Evolutionary conservation across 2,888 invertebrate genomes (phyloP).

Genomic region (Pediacus dermestoides): DNA sequence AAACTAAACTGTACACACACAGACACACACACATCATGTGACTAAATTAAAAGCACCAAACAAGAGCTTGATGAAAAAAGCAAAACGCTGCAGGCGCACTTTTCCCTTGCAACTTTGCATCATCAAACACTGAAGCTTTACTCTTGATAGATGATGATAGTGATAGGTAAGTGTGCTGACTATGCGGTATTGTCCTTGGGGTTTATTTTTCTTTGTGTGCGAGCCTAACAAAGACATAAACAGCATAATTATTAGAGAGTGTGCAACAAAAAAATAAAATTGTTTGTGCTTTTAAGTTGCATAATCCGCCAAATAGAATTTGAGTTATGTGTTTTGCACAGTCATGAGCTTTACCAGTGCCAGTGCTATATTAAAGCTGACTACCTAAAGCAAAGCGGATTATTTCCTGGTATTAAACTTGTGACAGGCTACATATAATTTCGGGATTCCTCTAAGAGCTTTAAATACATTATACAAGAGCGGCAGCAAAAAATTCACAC

Average conservation of each 20-base stretch:
- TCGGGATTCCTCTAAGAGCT: slow-evolving; percentile 17
- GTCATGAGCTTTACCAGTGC: slow-evolving; percentile 32
- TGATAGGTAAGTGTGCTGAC: too few species aligned
- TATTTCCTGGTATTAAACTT: slow-evolving; percentile 33
- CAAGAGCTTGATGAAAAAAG: slow-evolving; percentile 11
- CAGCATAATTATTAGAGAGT: too few species aligned
- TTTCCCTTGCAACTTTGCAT: too few species aligned
- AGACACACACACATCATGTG: too few species aligned
- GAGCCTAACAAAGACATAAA: too few species aligned
- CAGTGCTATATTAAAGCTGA: too few species aligned
- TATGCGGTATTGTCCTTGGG: slow-evolving; percentile 2
- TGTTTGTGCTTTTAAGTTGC: slow-evolving; percentile 32
- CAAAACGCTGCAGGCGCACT: slow-evolving; percentile 15
- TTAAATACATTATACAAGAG: too few species aligned
- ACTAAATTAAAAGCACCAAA: slow-evolving; percentile 6
- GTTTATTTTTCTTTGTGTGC: slow-evolving; percentile 9
- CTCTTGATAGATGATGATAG: too few species aligned
- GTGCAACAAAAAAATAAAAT: slow-evolving; percentile 35
- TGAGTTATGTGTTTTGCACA: slow-evolving; percentile 34
- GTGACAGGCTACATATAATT: slow-evolving; percentile 31
- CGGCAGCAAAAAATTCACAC: too few species aligned
- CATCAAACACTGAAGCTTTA: too few species aligned
- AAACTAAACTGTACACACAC: slow-evolving; percentile 8
- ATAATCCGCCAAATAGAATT: slow-evolving; percentile 36
- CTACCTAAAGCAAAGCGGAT: too few species aligned